phyloP scores from a whole-genome alignment of 1,140 invertebrate species.

The Trialeurodes vaporariorum region DNA sequence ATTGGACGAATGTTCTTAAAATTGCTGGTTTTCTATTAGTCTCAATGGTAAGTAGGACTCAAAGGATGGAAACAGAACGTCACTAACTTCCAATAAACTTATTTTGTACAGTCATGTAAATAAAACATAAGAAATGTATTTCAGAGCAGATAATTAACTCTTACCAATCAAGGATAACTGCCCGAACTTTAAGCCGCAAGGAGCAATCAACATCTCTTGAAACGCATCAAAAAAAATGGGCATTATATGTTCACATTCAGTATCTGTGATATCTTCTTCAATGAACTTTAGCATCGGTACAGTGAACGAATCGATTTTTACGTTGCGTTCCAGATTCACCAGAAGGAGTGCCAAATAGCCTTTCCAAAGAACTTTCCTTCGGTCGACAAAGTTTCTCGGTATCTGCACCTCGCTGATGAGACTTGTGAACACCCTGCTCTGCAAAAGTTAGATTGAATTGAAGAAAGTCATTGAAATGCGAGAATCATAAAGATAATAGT shows the following conservation, averaged over 20 bases:
- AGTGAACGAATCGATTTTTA: slow-evolving; percentile 27
- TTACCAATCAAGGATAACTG: slow-evolving; percentile 33
- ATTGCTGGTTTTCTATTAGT: too few relatives aligned
- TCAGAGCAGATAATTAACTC: background rate
- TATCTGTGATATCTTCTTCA: slow-evolving; percentile 27
- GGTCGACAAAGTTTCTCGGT: background rate
- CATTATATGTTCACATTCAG: slow-evolving; percentile 33
- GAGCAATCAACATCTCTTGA: slow-evolving; percentile 28
- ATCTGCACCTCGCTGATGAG: background rate
- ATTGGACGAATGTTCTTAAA: too few relatives aligned
- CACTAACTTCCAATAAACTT: too few relatives aligned
- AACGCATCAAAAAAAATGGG: slow-evolving; percentile 34
- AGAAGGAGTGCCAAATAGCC: slow-evolving; percentile 33
- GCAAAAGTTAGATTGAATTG: slow-evolving; percentile 7
- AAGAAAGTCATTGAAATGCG: too few relatives aligned
- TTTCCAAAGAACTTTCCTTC: slow-evolving; percentile 30
- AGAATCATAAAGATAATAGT: too few relatives aligned
- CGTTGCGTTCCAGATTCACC: slow-evolving; percentile 30
- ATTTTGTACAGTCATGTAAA: too few relatives aligned
- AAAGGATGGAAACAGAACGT: too few relatives aligned
- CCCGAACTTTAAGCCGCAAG: slow-evolving; percentile 28
- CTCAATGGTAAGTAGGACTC: too few relatives aligned
- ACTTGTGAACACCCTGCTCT: slow-evolving; percentile 10
- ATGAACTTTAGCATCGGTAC: slow-evolving; percentile 26
- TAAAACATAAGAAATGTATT: too few relatives aligned